Conservation (phyloP, 2,797 vertebrate species). For the Esox masquinongy region DNA sequence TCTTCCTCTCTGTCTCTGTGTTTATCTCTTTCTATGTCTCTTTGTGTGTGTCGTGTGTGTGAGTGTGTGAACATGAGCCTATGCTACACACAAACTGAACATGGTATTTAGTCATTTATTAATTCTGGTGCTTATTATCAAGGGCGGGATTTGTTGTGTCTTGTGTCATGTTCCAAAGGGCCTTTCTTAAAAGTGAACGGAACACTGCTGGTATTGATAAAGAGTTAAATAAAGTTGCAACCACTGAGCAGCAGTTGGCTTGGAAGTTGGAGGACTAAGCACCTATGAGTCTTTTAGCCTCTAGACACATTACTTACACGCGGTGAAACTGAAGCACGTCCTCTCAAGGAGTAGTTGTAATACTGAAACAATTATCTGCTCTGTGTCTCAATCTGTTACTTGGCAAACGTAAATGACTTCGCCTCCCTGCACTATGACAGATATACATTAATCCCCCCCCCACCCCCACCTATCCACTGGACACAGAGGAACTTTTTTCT, state of each 20-base stretch:
- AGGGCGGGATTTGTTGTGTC: neutral
- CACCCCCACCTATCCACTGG: conserved; percentile 17
- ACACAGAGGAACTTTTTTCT: conserved; percentile 10
- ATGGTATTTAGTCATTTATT: neutral
- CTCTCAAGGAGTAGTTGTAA: conserved; percentile 8
- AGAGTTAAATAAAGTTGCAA: neutral
- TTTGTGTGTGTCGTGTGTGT: neutral
- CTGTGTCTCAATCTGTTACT: conserved; percentile 40
- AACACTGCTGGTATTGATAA: too few relatives aligned
- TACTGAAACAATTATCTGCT: conserved; percentile 36
- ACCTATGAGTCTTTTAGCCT: neutral
- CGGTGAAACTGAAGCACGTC: neutral
- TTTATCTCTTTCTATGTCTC: neutral
- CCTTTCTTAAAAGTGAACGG: neutral
- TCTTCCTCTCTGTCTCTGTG: neutral
- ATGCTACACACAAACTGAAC: neutral
- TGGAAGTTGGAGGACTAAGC: neutral
- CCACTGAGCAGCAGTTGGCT: neutral
- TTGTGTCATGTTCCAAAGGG: neutral
- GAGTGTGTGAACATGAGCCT: neutral
- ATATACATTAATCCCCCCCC: conserved; percentile 34
- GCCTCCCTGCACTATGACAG: conserved; percentile 26
- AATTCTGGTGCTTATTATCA: neutral
- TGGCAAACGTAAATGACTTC: conserved; percentile 26
- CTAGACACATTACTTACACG: neutral